Percentiles rank a stretch among this genome's conserved stretches.
Evolutionary conservation across 1,140 invertebrate genomes (phyloP).

Genomic region (Ips nitidus): DNA sequence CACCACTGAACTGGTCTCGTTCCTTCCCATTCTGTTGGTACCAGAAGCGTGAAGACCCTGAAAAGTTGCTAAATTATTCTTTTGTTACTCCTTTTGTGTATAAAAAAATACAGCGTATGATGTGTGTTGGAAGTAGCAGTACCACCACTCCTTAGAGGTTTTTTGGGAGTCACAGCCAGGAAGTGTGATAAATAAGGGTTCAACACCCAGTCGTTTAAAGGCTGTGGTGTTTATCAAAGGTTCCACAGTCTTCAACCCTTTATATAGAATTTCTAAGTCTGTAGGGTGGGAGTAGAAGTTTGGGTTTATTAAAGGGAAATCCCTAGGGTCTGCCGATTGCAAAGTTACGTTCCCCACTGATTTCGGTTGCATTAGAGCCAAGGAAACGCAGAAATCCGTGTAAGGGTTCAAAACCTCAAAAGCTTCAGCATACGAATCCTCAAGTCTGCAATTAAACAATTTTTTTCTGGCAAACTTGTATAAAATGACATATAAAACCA

Average conservation of each 20-base stretch:
- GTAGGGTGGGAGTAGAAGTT: slow-evolving; percentile 61
- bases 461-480: neutral
- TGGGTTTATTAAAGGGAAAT: slow-evolving; percentile 65
- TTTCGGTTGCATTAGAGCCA: slow-evolving; percentile 69
- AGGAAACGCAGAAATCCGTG: slow-evolving; percentile 12
- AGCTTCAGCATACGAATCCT: slow-evolving; percentile 1
- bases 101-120: no score
- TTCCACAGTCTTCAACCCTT: slow-evolving; percentile 55
- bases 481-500: neutral
- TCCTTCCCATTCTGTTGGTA: no score
- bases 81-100: no score
- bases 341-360: slow-evolving; percentile 60
- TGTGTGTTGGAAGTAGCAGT: slow-evolving; percentile 11
- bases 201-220: slow-evolving; percentile 51
- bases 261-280: slow-evolving; percentile 58
- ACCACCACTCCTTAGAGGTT: slow-evolving; percentile 41
- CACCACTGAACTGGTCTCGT: no score
- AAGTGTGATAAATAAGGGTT: slow-evolving; percentile 47
- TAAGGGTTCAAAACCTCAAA: slow-evolving; percentile 1
- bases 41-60: no score
- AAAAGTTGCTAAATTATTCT: no score
- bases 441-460: slow-evolving; percentile 61
- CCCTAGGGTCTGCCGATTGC: slow-evolving; percentile 59
- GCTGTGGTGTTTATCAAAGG: slow-evolving; percentile 55
- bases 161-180: slow-evolving; percentile 47